A percentile compares a stretch with the other conserved stretches of the same genome.
These are phyloP conservation scores for Rhingia rostrata DNA, from an alignment of 2,888 invertebrate genomes.

Conservation along the genomic window DNA sequence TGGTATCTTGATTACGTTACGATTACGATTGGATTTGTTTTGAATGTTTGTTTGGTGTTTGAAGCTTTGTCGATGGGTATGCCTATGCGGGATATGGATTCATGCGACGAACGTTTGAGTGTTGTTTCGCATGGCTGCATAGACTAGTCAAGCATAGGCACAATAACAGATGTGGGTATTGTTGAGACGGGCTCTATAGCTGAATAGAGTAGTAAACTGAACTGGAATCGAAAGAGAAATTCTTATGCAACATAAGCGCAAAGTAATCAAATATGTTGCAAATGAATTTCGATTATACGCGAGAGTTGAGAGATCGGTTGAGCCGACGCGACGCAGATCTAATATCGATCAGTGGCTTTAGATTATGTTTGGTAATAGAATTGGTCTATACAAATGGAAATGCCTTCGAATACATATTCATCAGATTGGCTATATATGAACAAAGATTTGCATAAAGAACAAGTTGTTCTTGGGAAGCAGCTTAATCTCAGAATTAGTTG, in stretches of 20 bases:
- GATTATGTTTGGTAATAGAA: neutral
- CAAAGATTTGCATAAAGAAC: neutral
- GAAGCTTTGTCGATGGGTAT: constrained; percentile 1
- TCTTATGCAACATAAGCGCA: constrained; percentile 48
- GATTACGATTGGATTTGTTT: constrained; percentile 37
- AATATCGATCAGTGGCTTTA: neutral
- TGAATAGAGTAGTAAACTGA: constrained; percentile 19
- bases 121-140: constrained; percentile 32
- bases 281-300: constrained; percentile 23
- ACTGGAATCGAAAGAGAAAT: constrained; percentile 58
- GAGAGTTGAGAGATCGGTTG: constrained; percentile 12
- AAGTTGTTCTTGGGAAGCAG: neutral
- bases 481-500: too few species aligned
- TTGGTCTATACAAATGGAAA: neutral
- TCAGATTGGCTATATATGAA: too few species aligned
- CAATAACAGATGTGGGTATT: too few species aligned
- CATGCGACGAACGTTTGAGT: constrained; percentile 40
- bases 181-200: too few species aligned
- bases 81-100: neutral
- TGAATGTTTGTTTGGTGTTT: constrained; percentile 25
- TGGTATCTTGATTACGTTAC: constrained; percentile 11
- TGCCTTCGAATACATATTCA: too few species aligned
- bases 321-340: neutral
- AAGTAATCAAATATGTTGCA: constrained; percentile 37
- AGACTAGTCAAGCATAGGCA: too few species aligned